phyloP scores from a whole-genome alignment of 2,888 invertebrate species.

The Acronicta psi region DNA sequence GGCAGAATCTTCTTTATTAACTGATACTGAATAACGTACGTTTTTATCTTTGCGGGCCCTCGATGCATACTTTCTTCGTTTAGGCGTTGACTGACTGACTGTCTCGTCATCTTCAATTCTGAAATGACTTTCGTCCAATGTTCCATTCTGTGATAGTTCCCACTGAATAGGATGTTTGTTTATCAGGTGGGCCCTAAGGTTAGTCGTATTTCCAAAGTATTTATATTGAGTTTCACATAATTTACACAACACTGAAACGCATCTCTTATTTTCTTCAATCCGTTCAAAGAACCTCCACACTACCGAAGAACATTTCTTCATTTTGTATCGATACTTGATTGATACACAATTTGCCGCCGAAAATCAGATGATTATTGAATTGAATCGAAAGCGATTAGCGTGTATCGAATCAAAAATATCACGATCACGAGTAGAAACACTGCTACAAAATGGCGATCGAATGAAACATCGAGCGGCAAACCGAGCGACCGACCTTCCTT shows the following conservation, averaged over 20 bases:
- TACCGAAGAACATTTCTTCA: slow-evolving; percentile 82
- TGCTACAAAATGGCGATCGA: slow-evolving; percentile 77
- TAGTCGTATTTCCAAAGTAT: slow-evolving; percentile 85
- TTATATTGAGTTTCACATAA: slow-evolving; percentile 84
- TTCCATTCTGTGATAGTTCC: slow-evolving; percentile 80
- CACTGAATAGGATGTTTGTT: slow-evolving; percentile 85
- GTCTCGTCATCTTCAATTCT: slow-evolving; percentile 70
- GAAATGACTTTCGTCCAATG: slow-evolving; percentile 71
- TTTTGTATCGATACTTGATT: slow-evolving; percentile 69
- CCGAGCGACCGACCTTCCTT: slow-evolving; percentile 66
- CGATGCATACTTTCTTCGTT: slow-evolving; percentile 68
- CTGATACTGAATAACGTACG: slow-evolving; percentile 82
- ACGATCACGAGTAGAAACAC: slow-evolving; percentile 67
- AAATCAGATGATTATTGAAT: slow-evolving; percentile 66
- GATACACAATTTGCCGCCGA: slow-evolving; percentile 74
- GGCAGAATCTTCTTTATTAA: slow-evolving; percentile 69
- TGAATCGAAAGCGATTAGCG: slow-evolving; percentile 71
- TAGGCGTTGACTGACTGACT: slow-evolving; percentile 58
- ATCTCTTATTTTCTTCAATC: slow-evolving; percentile 74
- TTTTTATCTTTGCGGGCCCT: slow-evolving; percentile 73
- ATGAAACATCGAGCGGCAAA: slow-evolving; percentile 67
- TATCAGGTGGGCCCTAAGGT: slow-evolving; percentile 79
- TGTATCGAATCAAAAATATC: slow-evolving; percentile 79
- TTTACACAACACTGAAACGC: slow-evolving; percentile 82
- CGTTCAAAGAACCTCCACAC: slow-evolving; percentile 86